Conservation (phyloP, 1,140 invertebrate genomes). For the Mycetomoellerius zeteki region DNA sequence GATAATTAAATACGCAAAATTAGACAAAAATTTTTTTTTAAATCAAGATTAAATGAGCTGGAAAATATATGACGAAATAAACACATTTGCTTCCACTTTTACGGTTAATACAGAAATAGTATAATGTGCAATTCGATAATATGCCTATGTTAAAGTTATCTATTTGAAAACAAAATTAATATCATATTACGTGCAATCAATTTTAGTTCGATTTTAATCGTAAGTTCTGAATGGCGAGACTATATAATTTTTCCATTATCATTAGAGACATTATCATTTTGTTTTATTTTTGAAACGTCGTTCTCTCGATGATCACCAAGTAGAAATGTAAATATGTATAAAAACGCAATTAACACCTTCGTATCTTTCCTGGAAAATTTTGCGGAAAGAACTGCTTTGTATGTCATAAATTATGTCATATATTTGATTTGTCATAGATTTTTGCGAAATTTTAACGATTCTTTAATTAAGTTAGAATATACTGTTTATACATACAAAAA, state of each 20-base stretch:
- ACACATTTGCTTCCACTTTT: neutral
- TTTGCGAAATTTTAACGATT: neutral
- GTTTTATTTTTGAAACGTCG: no score
- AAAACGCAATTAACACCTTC: no score
- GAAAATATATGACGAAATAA: neutral
- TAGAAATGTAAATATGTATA: no score
- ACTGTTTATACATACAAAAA: neutral
- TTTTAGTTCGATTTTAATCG: neutral
- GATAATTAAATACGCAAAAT: constrained; percentile 27
- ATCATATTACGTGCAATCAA: neutral
- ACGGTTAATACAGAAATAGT: neutral
- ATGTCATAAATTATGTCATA: neutral
- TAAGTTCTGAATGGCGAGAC: neutral
- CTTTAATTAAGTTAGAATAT: neutral
- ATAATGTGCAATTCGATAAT: neutral
- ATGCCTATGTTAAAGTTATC: neutral
- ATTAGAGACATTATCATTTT: constrained; percentile 71
- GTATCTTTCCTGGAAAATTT: neutral
- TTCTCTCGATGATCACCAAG: no score
- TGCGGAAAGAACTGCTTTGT: neutral
- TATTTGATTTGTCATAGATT: neutral
- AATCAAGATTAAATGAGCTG: neutral
- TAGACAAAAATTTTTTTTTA: neutral
- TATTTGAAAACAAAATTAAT: neutral
- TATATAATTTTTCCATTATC: constrained; percentile 78